These are phyloP conservation scores for Aculops lycopersici DNA, from an alignment of 1,140 invertebrate species.

Conservation along the genomic window DNA sequence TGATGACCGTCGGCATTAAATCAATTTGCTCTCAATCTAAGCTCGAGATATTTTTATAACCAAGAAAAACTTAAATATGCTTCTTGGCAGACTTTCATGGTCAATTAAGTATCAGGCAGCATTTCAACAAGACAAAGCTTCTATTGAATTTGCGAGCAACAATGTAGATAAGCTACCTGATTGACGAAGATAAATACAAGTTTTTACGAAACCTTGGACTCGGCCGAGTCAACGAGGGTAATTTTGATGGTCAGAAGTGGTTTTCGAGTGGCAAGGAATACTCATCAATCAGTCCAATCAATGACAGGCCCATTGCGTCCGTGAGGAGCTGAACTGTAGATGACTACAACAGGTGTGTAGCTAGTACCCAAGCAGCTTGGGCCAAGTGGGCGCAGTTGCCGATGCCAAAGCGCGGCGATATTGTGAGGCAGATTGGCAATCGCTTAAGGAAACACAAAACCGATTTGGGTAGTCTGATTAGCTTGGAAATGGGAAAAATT, in stretches of 20 bases:
- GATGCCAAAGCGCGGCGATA: slow-evolving; percentile 59
- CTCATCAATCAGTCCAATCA: slow-evolving; percentile 42
- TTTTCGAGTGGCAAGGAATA: slow-evolving; percentile 38
- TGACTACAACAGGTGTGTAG: slow-evolving; percentile 44
- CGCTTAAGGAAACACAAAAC: slow-evolving; percentile 49
- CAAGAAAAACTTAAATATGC: no score
- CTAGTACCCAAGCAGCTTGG: slow-evolving; percentile 39
- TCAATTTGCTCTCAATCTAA: no score
- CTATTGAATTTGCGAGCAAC: no score
- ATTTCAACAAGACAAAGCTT: no score
- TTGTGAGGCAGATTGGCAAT: slow-evolving; percentile 78
- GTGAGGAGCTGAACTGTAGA: slow-evolving; percentile 33
- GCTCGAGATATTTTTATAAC: no score
- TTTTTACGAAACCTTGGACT: slow-evolving; percentile 61
- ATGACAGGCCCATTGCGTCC: slow-evolving; percentile 54
- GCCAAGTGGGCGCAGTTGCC: slow-evolving; percentile 32
- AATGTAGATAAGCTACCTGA: slow-evolving; percentile 29
- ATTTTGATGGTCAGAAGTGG: slow-evolving; percentile 51
- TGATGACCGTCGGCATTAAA: no score
- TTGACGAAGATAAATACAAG: slow-evolving; percentile 42
- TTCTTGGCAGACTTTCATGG: no score
- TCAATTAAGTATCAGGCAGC: no score
- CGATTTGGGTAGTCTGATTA: slow-evolving; percentile 56
- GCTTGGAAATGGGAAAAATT: slow-evolving; percentile 74
- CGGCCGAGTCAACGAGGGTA: slow-evolving; percentile 39